Conservation (phyloP, 1,140 invertebrate species). For the Conus betulinus region DNA sequence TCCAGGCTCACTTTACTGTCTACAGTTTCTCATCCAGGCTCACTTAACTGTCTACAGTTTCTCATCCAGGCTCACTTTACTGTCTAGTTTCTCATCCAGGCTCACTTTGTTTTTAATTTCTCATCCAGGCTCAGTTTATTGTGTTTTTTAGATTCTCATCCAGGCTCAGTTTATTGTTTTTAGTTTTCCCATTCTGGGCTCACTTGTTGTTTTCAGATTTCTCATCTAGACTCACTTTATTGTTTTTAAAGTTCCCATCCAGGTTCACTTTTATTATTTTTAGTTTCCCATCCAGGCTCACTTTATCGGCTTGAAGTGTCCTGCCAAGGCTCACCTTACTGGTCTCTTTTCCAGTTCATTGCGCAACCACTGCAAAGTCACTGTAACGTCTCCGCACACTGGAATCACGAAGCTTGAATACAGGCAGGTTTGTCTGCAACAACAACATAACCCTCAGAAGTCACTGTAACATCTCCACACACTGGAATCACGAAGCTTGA, state of each 20-base stretch:
- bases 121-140: neutral
- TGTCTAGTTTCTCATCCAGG: neutral
- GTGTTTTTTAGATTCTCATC: neutral
- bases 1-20: too few species aligned
- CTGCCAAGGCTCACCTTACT: constrained; percentile 87
- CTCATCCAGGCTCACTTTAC: neutral
- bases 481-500: too few species aligned
- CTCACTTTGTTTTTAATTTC: too few species aligned
- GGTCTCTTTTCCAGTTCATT: constrained; percentile 99
- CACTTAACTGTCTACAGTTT: neutral
- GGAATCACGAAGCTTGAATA: constrained; percentile 99
- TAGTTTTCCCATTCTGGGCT: neutral
- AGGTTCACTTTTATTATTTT: too few species aligned
- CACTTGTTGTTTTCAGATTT: too few species aligned
- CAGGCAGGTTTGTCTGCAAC: constrained; percentile 97
- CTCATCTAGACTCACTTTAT: too few species aligned
- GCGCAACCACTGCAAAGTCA: constrained; percentile 97
- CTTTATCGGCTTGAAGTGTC: too few species aligned
- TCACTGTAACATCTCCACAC: too few species aligned
- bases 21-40: too few species aligned
- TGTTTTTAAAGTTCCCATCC: too few species aligned
- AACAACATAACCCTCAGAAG: constrained; percentile 55
- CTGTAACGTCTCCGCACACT: constrained; percentile 96
- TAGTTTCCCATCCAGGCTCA: too few species aligned
- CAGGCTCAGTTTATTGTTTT: neutral